Percentiles rank a stretch among this genome's conserved stretches.
These are phyloP conservation scores for Phenacoccus solenopsis DNA, from an alignment of 1,140 invertebrate genomes.

Conservation along the genomic window DNA sequence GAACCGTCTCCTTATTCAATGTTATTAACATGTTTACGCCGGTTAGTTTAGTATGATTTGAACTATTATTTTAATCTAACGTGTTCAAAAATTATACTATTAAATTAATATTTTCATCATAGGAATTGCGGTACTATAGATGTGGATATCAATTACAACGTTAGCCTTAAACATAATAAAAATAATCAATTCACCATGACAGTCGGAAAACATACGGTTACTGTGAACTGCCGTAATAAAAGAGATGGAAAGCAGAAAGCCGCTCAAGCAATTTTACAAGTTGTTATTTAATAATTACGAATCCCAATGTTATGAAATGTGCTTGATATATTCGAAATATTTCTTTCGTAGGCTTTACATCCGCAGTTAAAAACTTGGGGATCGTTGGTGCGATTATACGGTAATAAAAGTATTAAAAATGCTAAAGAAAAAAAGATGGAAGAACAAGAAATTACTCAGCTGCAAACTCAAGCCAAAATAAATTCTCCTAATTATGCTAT, in stretches of 20 bases:
- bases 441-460: constrained; percentile 83
- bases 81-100: constrained; percentile 15
- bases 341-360: constrained; percentile 47
- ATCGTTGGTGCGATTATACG: constrained; percentile 81
- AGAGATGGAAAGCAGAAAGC: constrained; percentile 94
- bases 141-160: constrained; percentile 74
- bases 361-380: constrained; percentile 92
- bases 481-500: constrained; percentile 91
- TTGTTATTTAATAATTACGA: constrained; percentile 30
- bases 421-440: constrained; percentile 89
- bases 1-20: constrained; percentile 91
- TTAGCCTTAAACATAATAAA: constrained; percentile 79
- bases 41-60: constrained; percentile 33
- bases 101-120: constrained; percentile 22
- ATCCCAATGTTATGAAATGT: neutral
- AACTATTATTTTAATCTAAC: neutral
- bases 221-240: constrained; percentile 88
- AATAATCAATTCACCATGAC: constrained; percentile 90
- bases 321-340: no score
- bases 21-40: constrained; percentile 77
- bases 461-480: constrained; percentile 77
- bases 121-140: constrained; percentile 82
- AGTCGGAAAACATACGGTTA: constrained; percentile 80
- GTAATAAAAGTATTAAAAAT: constrained; percentile 79
- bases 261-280: constrained; percentile 85